Percentiles rank a stretch among this genome's conserved stretches.
These are phyloP conservation scores for Epiblema foenella DNA, from an alignment of 2,888 invertebrate genomes.

Conservation along the genomic window DNA sequence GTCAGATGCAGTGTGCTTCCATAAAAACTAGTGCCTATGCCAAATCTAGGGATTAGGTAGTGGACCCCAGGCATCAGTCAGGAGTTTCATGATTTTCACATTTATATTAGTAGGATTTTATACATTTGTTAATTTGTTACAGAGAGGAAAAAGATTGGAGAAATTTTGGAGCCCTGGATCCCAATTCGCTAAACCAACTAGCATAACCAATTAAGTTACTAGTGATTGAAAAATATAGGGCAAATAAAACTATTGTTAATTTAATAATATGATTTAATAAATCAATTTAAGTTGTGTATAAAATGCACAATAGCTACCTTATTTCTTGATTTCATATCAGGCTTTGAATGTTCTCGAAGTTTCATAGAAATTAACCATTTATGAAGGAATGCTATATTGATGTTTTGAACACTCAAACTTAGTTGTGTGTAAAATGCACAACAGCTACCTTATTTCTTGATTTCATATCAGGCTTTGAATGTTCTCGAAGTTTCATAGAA, in stretches of 20 bases:
- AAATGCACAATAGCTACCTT: background rate
- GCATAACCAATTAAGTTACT: constrained; percentile 29
- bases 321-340: background rate
- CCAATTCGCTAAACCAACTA: constrained; percentile 85
- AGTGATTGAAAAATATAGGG: constrained; percentile 43
- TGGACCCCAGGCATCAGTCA: no score
- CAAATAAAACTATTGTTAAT: constrained; percentile 45
- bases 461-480: background rate
- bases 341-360: background rate
- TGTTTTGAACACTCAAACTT: no score
- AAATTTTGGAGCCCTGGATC: constrained; percentile 87
- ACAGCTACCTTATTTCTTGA: background rate
- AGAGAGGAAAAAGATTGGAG: constrained; percentile 87
- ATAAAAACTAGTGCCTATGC: no score
- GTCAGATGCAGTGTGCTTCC: no score
- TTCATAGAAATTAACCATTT: background rate
- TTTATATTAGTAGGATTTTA: background rate
- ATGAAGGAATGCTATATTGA: background rate
- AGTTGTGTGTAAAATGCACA: background rate
- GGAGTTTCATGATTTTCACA: background rate
- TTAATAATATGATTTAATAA: constrained; percentile 40
- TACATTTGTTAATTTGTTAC: constrained; percentile 44
- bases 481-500: background rate
- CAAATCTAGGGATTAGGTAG: no score
- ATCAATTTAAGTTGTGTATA: constrained; percentile 3